These are phyloP conservation scores for Phymastichus coffea DNA, from an alignment of 1,140 invertebrate genomes.

Conservation along the genomic window DNA sequence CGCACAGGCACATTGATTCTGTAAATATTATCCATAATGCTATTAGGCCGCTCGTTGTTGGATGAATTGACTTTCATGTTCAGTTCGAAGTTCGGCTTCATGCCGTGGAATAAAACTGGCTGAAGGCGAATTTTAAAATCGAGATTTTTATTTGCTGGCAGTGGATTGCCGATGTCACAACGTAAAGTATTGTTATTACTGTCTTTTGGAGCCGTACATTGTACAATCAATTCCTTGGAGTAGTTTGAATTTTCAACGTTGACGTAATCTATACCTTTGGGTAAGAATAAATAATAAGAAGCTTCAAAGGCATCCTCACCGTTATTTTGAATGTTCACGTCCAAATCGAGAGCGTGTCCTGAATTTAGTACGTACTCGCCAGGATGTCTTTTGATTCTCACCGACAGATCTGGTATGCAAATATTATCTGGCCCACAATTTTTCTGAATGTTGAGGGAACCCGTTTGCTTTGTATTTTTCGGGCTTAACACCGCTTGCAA, in stretches of 20 bases:
- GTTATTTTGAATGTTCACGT: slow-evolving; percentile 76
- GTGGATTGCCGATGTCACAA: slow-evolving; percentile 84
- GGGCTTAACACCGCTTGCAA: slow-evolving; percentile 13
- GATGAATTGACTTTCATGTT: slow-evolving; percentile 78
- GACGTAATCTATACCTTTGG: slow-evolving; percentile 75
- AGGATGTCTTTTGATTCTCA: slow-evolving; percentile 68
- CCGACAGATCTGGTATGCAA: slow-evolving; percentile 83
- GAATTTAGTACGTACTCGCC: slow-evolving; percentile 80
- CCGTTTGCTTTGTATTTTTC: slow-evolving; percentile 61
- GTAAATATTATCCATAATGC: slow-evolving; percentile 64
- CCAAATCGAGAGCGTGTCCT: slow-evolving; percentile 71
- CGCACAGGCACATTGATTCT: slow-evolving; percentile 70
- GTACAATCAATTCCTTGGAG: slow-evolving; percentile 64
- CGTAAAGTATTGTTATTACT: slow-evolving; percentile 72
- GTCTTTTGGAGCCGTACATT: slow-evolving; percentile 66
- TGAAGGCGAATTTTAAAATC: slow-evolving; percentile 74
- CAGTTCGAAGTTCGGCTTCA: slow-evolving; percentile 71
- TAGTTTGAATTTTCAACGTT: slow-evolving; percentile 70
- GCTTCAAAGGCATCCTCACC: slow-evolving; percentile 90
- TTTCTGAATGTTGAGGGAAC: slow-evolving; percentile 77
- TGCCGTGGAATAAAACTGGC: slow-evolving; percentile 66
- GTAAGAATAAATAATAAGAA: slow-evolving; percentile 74
- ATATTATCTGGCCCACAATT: slow-evolving; percentile 91
- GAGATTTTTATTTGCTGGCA: slow-evolving; percentile 64
- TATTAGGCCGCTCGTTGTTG: slow-evolving; percentile 68